These are phyloP conservation scores for Limnephilus rhombicus DNA, from an alignment of 2,888 invertebrate genomes.

Conservation along the genomic window DNA sequence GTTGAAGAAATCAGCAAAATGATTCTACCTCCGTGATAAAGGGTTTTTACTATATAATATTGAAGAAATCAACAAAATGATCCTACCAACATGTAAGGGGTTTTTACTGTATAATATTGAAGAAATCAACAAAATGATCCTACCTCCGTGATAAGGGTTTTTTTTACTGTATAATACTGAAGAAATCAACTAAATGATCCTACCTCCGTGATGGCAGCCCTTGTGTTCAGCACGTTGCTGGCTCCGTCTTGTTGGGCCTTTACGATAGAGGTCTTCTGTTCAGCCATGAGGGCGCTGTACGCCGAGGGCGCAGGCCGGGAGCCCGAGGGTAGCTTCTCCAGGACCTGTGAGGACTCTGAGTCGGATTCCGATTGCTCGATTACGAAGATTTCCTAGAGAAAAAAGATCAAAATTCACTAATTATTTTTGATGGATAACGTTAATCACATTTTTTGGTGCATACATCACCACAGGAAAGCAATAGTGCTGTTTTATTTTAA, in stretches of 20 bases:
- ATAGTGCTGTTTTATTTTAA: too few relatives aligned
- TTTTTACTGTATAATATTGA: neutral
- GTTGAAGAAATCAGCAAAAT: neutral
- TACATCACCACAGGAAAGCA: too few relatives aligned
- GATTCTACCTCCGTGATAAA: conserved; percentile 55
- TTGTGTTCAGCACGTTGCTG: conserved; percentile 23
- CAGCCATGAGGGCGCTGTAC: conserved; percentile 74
- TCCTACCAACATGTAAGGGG: conserved; percentile 55
- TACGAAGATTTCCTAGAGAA: conserved; percentile 63
- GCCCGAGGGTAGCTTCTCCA: conserved; percentile 50
- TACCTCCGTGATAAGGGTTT: conserved; percentile 52
- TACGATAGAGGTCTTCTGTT: conserved; percentile 71
- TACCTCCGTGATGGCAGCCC: conserved; percentile 58
- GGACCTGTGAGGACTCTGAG: neutral
- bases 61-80: neutral
- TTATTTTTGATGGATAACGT: neutral
- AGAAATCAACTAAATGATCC: conserved; percentile 23
- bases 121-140: conserved; percentile 25
- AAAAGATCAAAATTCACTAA: neutral
- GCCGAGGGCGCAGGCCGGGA: conserved; percentile 58
- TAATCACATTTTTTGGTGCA: neutral
- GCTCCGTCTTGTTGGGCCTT: conserved; percentile 21
- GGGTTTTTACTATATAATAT: neutral
- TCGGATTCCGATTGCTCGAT: conserved; percentile 56
- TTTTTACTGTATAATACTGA: neutral